These are phyloP conservation scores for Manis javanica DNA, from an alignment of 2,797 vertebrate species.

Conservation along the genomic window DNA sequence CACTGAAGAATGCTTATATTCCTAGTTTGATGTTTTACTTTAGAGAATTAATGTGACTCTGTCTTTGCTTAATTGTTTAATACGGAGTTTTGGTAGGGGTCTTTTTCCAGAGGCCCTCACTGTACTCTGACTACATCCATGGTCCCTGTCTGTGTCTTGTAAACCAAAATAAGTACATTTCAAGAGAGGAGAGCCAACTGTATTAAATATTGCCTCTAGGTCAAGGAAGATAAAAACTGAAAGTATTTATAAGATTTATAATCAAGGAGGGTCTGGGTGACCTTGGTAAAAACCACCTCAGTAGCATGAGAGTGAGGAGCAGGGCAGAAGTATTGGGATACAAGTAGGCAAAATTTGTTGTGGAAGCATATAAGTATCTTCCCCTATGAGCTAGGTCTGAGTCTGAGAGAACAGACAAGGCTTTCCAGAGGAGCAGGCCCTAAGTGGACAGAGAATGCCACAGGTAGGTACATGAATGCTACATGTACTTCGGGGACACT, in stretches of 20 bases:
- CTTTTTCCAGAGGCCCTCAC: too few species aligned
- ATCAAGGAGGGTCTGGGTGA: neutral
- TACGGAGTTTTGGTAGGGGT: too few species aligned
- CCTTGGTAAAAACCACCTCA: neutral
- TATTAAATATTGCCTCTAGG: neutral
- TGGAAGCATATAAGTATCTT: neutral
- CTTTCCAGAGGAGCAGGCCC: neutral
- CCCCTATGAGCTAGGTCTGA: neutral
- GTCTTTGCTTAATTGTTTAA: too few species aligned
- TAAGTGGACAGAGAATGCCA: neutral
- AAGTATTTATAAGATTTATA: slow-evolving; percentile 11
- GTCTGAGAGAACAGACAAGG: neutral
- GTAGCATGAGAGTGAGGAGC: neutral
- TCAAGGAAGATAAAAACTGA: neutral
- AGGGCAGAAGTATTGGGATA: neutral
- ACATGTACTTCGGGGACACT: neutral
- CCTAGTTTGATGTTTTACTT: too few species aligned
- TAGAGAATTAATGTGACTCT: too few species aligned
- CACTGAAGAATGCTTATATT: too few species aligned
- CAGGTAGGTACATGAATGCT: neutral
- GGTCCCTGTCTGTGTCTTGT: neutral
- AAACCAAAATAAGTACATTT: neutral
- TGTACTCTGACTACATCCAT: too few species aligned
- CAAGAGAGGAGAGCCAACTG: neutral
- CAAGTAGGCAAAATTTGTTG: neutral